A percentile compares a stretch with the other conserved stretches of the same genome.
phyloP scores from a whole-genome alignment of 2,113 vertebrate genomes.

The Ceyx margarethae region DNA sequence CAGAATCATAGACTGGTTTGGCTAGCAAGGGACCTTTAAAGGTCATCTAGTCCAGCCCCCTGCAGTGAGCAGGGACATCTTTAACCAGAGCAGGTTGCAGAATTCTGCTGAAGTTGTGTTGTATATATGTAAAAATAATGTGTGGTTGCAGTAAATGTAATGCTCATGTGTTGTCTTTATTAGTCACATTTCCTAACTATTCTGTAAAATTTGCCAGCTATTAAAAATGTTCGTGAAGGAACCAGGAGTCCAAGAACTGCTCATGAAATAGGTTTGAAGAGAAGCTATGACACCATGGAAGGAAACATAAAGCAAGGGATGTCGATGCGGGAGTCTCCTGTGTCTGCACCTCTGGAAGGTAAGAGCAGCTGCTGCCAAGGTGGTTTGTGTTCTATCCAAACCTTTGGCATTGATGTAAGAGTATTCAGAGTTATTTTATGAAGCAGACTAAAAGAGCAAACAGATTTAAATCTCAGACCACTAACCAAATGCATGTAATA shows the following conservation, averaged over 20 bases:
- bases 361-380: neutral
- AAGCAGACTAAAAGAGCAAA: neutral
- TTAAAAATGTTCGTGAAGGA: conserved; percentile 94
- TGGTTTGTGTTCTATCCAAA: neutral
- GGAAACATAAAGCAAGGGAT: conserved; percentile 85
- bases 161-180: neutral
- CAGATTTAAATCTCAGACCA: neutral
- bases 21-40: neutral
- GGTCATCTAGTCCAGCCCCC: neutral
- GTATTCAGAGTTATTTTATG: neutral
- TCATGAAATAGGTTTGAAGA: conserved; percentile 88
- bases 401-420: neutral
- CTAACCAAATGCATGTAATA: neutral
- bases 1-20: neutral
- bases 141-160: neutral
- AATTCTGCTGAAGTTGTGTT: neutral
- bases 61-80: neutral
- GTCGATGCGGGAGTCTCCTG: conserved; percentile 83
- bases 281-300: conserved; percentile 93
- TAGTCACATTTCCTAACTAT: neutral
- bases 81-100: neutral
- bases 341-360: conserved; percentile 90
- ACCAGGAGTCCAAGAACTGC: conserved; percentile 91
- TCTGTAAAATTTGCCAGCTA: conserved; percentile 75
- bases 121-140: neutral